These are phyloP conservation scores for Psilanteris sp. DNA, from an alignment of 1,140 invertebrate genomes.

Conservation along the genomic window DNA sequence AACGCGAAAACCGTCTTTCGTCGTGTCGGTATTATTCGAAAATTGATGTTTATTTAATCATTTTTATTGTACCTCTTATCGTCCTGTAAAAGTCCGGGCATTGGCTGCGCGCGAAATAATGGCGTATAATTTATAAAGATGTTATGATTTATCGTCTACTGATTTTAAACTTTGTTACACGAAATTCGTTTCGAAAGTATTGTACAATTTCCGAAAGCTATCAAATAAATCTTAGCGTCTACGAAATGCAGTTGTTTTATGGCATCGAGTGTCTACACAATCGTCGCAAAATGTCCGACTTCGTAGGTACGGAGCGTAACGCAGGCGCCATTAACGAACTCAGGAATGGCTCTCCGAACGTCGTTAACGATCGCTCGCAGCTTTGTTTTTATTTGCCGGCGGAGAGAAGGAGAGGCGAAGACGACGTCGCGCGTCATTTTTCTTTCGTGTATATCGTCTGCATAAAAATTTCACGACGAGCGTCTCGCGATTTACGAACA, in stretches of 20 bases:
- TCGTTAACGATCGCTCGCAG: constrained; percentile 57
- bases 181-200: constrained; percentile 55
- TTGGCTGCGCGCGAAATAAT: constrained; percentile 9
- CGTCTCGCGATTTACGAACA: constrained; percentile 30
- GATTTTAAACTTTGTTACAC: constrained; percentile 49
- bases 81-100: background rate
- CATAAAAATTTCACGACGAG: constrained; percentile 39
- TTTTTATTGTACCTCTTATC: constrained; percentile 3
- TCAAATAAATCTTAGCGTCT: constrained; percentile 56
- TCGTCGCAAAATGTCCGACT: constrained; percentile 63
- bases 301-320: constrained; percentile 59
- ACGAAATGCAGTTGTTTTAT: constrained; percentile 59
- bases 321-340: constrained; percentile 63
- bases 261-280: constrained; percentile 50
- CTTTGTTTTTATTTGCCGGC: constrained; percentile 54
- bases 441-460: constrained; percentile 38
- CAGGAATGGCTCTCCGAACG: constrained; percentile 60
- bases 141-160: constrained; percentile 45
- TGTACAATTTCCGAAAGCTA: constrained; percentile 56
- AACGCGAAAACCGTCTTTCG: no score
- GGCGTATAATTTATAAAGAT: constrained; percentile 51
- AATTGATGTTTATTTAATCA: background rate
- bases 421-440: constrained; percentile 44
- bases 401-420: background rate
- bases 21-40: background rate